phyloP scores from a whole-genome alignment of 2,113 vertebrate species.

The Ammodytes dubius region DNA sequence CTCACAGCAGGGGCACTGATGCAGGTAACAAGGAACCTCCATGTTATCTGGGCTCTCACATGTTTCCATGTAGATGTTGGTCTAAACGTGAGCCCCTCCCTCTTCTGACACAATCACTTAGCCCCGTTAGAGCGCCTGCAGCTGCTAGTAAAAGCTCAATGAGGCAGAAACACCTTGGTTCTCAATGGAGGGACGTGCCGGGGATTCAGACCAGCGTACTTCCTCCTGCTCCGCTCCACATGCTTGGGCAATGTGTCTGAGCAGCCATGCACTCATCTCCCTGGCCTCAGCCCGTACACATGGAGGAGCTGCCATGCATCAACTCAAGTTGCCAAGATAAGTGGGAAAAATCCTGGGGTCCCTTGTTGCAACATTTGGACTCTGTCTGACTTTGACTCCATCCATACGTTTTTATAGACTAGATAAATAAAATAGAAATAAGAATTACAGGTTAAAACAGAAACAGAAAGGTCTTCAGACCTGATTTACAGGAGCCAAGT shows the following conservation, averaged over 20 bases:
- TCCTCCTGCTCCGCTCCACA: slow-evolving; percentile 77
- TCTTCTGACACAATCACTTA: slow-evolving; percentile 68
- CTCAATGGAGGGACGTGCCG: slow-evolving; percentile 49
- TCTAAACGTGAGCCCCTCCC: slow-evolving; percentile 36
- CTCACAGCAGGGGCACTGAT: slow-evolving; percentile 44
- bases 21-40: slow-evolving; percentile 46
- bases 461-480: too few relatives aligned
- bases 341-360: neutral
- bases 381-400: too few relatives aligned
- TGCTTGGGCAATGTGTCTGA: slow-evolving; percentile 77
- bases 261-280: slow-evolving; percentile 46
- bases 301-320: too few relatives aligned
- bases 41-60: slow-evolving; percentile 33
- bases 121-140: slow-evolving; percentile 30
- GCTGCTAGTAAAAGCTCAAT: slow-evolving; percentile 58
- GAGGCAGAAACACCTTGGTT: slow-evolving; percentile 63
- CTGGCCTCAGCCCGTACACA: slow-evolving; percentile 21
- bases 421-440: too few relatives aligned
- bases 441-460: too few relatives aligned
- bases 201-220: slow-evolving; percentile 66
- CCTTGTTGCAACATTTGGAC: too few relatives aligned
- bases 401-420: too few relatives aligned
- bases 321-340: neutral
- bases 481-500: too few relatives aligned
- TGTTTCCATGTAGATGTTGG: slow-evolving; percentile 54